A percentile compares a stretch with the other conserved stretches of the same genome.
These are phyloP conservation scores for Holothuria scabra DNA, from an alignment of 53 echinoderm and acorn worm genomes.

Conservation along the genomic window DNA sequence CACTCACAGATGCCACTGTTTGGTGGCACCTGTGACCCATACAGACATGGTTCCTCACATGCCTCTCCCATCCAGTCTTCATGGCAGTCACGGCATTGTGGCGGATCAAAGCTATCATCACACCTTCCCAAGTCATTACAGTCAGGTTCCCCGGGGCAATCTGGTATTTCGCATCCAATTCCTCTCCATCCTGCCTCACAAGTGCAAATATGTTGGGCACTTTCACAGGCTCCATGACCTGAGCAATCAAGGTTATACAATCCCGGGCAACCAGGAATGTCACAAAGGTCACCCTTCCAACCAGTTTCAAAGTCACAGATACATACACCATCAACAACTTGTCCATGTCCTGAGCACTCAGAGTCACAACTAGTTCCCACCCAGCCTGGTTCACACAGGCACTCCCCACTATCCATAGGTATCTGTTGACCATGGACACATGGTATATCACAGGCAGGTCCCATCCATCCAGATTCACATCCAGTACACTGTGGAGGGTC, in stretches of 20 bases:
- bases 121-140: slow-evolving; percentile 77
- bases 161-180: slow-evolving; percentile 80
- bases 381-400: slow-evolving; percentile 85
- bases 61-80: slow-evolving; percentile 90
- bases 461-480: slow-evolving; percentile 86
- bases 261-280: slow-evolving; percentile 89
- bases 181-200: slow-evolving; percentile 84
- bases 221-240: slow-evolving; percentile 83
- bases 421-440: slow-evolving; percentile 78
- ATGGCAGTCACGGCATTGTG: slow-evolving; percentile 74
- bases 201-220: slow-evolving; percentile 78
- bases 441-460: slow-evolving; percentile 77
- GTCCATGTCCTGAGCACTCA: slow-evolving; percentile 87
- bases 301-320: slow-evolving; percentile 77
- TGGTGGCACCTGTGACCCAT: slow-evolving; percentile 79
- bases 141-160: slow-evolving; percentile 88
- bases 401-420: slow-evolving; percentile 87
- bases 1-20: slow-evolving; percentile 89
- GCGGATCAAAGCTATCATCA: slow-evolving; percentile 88
- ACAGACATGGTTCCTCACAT: slow-evolving; percentile 87
- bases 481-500: slow-evolving; percentile 76
- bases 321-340: slow-evolving; percentile 67
- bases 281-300: slow-evolving; percentile 91
- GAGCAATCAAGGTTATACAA: slow-evolving; percentile 73
- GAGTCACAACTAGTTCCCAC: slow-evolving; percentile 86